These are phyloP conservation scores for Neosilurus mollespiculum DNA, from an alignment of 2,797 vertebrate genomes.

Conservation along the genomic window DNA sequence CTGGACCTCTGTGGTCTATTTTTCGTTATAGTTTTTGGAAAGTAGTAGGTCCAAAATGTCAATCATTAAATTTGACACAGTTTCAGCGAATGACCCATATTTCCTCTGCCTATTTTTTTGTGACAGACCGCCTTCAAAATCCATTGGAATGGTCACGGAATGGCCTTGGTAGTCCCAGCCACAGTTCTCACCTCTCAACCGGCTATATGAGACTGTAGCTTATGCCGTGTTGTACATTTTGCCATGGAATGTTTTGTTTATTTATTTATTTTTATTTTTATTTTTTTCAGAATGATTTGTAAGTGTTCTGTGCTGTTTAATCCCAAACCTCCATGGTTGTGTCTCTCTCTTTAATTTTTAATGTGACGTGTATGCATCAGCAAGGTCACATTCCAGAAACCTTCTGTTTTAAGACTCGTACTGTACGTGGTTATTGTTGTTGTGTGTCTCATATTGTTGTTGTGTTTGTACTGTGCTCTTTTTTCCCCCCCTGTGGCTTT, in stretches of 20 bases:
- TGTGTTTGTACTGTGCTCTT: not conserved
- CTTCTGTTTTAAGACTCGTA: not conserved
- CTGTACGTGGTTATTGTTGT: not conserved
- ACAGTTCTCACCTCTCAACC: too few relatives aligned
- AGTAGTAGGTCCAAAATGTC: too few relatives aligned
- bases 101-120: too few relatives aligned
- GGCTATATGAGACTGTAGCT: too few relatives aligned
- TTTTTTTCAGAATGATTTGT: not conserved
- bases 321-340: not conserved
- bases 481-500: not conserved
- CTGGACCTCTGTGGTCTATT: too few relatives aligned
- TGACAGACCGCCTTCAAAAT: too few relatives aligned
- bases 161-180: too few relatives aligned
- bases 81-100: too few relatives aligned
- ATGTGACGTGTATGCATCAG: constrained; percentile 8
- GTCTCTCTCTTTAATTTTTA: not conserved
- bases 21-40: too few relatives aligned
- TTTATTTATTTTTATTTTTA: not conserved
- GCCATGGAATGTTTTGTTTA: not conserved
- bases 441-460: constrained; percentile 20
- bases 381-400: not conserved
- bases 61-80: too few relatives aligned
- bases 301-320: not conserved
- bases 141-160: too few relatives aligned
- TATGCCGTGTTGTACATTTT: not conserved